These are phyloP conservation scores for Trichogramma dendrolimi DNA, from an alignment of 2,888 invertebrate species.

Conservation along the genomic window DNA sequence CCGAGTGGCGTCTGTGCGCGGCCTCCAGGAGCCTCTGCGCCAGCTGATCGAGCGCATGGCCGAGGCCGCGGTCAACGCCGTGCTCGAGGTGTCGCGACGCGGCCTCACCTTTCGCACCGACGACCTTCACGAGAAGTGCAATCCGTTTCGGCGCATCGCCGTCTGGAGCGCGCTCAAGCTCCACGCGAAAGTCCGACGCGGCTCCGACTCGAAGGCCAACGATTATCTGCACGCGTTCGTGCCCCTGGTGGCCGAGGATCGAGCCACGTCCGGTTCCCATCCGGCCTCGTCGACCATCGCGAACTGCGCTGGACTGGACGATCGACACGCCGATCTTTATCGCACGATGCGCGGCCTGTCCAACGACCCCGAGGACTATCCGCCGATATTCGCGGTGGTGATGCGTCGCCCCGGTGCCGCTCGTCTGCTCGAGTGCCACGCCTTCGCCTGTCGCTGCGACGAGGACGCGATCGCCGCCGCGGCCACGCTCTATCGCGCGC, in stretches of 20 bases:
- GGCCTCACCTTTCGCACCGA: conserved; percentile 46
- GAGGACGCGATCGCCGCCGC: conserved; percentile 90
- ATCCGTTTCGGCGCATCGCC: conserved; percentile 85
- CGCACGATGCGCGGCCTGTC: conserved; percentile 46
- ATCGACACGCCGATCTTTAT: conserved; percentile 55
- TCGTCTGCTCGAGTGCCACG: conserved; percentile 83
- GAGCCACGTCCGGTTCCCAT: conserved; percentile 60
- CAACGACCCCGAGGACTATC: conserved; percentile 58
- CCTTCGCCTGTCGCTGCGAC: conserved; percentile 82
- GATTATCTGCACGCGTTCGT: conserved; percentile 71
- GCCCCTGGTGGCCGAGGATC: conserved; percentile 59
- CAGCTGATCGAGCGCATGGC: conserved; percentile 45
- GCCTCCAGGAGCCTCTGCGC: conserved; percentile 74
- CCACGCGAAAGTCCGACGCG: conserved; percentile 53
- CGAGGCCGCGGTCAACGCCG: conserved; percentile 39
- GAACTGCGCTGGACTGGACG: conserved; percentile 55
- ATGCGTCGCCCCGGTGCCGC: conserved; percentile 76
- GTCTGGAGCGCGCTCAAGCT: conserved; percentile 91
- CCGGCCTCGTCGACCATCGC: conserved; percentile 52
- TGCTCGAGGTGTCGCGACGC: conserved; percentile 47
- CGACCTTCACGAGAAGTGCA: conserved; percentile 54
- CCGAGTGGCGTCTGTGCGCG: conserved; percentile 77
- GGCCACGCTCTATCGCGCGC: conserved; percentile 82
- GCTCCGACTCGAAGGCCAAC: conserved; percentile 27
- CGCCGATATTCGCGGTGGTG: conserved; percentile 84